Evolutionary conservation across 2,797 vertebrate genomes (phyloP), one percentile per base, ranked within the genome.

Genomic region (Acrossocheilus wenchowensis): DNA sequence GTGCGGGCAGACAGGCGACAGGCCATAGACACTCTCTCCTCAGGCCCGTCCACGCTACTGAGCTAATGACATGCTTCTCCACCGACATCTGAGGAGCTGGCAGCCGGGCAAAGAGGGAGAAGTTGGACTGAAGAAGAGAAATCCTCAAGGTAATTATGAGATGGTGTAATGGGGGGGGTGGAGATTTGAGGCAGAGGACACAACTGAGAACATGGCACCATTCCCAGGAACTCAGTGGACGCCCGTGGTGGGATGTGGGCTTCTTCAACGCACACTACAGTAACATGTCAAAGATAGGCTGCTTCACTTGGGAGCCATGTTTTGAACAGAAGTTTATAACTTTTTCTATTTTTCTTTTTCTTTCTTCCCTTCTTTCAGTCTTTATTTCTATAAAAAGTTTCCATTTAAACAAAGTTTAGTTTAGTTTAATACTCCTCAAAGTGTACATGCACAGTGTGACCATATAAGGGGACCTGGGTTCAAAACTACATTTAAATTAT

Each of bases 81-180:
- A 81, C 89, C 87, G 93, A 94, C 92, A 93, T 94, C 91, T 92
- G 91, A 94, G 92, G 91, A 92, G 74, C 89, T 92, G 94, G 94
- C 94, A 93, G 88, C 85, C 85, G 50, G 81, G 91, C 91, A 91
- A 90, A 92, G 90, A 92, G 84, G 75, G 88, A 89, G 92, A 90
- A 91, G 89, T 92, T 89, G 90, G 89, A 91, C 73, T 92, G 88
- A 89, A 82, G 88, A 88, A 88, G 87, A 83, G 89, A 93, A 92
- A 91, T 82, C 87, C 90, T 89, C 89, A 91, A 92, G 91, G 92
- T 93, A 92, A 94, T 95, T 93, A 94, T 91, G 90, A 89, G 92
- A 93, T 92, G 92, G 91, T 89, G 90, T 90, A 91, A 92, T 87
- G 73, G 74, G 72, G 30, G 30, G 54, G 82, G 87, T 81, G 82